phyloP scores from a whole-genome alignment of 2,113 vertebrate genomes.

The Cebidichthys violaceus region DNA sequence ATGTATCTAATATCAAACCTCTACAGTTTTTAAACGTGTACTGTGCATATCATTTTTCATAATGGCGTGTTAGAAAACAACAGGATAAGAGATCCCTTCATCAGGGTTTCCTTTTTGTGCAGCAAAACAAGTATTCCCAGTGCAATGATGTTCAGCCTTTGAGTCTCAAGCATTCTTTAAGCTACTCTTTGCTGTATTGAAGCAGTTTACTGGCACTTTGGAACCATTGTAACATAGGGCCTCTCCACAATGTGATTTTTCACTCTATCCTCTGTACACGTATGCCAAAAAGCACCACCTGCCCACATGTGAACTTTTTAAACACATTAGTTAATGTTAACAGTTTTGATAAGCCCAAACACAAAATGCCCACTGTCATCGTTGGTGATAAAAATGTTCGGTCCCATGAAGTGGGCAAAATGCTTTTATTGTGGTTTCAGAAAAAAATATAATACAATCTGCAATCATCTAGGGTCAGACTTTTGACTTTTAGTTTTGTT shows the following conservation, averaged over 20 bases:
- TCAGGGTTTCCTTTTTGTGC: not conserved
- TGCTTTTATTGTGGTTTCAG: conserved; percentile 20
- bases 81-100: not conserved
- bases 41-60: not conserved
- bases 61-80: not conserved
- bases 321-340: not conserved
- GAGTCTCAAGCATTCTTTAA: not conserved
- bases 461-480: conserved; percentile 1
- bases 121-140: not conserved
- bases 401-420: conserved; percentile 2
- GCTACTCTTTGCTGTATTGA: not conserved
- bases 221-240: not conserved
- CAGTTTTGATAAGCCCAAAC: not conserved
- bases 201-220: not conserved
- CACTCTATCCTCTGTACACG: not conserved
- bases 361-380: not conserved
- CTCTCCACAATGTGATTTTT: not conserved
- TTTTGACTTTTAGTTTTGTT: conserved; percentile 26
- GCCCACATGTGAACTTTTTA: not conserved
- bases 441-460: not conserved
- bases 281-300: not conserved
- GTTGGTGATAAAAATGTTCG: not conserved
- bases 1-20: not conserved
- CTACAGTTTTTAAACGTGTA: not conserved
- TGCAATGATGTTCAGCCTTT: not conserved